Percentiles rank a stretch among this genome's conserved stretches.
phyloP scores from a whole-genome alignment of 2,113 vertebrate species.

The Paradisaea rubra region DNA sequence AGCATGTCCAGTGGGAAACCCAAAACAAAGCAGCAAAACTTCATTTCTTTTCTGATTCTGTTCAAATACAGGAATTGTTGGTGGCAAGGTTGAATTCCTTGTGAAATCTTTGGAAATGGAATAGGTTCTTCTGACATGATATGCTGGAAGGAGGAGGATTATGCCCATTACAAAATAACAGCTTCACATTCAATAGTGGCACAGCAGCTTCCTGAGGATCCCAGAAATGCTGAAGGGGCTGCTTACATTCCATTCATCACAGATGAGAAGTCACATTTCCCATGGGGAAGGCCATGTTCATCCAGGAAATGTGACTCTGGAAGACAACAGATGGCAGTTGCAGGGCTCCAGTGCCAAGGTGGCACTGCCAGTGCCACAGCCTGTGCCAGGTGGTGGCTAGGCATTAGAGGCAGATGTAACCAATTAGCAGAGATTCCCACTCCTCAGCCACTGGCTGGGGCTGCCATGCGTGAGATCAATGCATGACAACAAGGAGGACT shows the following conservation, averaged over 20 bases:
- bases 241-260: not conserved
- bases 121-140: not conserved
- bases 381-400: conserved; percentile 24
- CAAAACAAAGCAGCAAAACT: not conserved
- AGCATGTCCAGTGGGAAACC: not conserved
- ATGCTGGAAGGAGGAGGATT: not conserved
- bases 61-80: not conserved
- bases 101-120: not conserved
- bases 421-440: conserved; percentile 5
- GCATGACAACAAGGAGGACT: not conserved
- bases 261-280: not conserved
- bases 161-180: not conserved
- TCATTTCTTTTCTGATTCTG: not conserved
- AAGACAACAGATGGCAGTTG: not conserved
- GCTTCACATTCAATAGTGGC: not conserved
- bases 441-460: not conserved
- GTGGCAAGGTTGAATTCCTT: not conserved
- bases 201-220: not conserved
- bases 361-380: not conserved
- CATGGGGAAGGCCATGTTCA: not conserved
- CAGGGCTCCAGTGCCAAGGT: not conserved
- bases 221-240: not conserved
- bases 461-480: not conserved
- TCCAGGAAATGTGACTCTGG: not conserved
- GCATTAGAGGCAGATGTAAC: not conserved